Base-by-base conservation (phyloP, 2,888 invertebrate genomes). In the Liopterus haemorrhoidalis region DNA sequence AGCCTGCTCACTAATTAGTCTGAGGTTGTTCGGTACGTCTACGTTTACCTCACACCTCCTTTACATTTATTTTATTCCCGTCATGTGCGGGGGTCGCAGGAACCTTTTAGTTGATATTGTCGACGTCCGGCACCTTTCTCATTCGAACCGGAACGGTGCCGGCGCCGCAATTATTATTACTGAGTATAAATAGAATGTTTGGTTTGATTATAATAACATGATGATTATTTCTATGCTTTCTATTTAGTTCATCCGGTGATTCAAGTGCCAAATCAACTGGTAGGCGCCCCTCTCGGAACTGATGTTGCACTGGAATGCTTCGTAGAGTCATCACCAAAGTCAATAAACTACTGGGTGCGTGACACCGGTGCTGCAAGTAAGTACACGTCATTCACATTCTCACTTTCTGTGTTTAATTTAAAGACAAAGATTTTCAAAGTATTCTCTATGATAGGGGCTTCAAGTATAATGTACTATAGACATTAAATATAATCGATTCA, bases 261-360 rank as follows among this genome's bases (percentile, higher is more conserved):
- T 63, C 86, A 87, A 71, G 90, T 91, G 52, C 91, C 91, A 45
- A 91, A 90, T 73, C 91, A 92, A 74, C 76, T 92, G 65, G 88
- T 92, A 50, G 89, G 90, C 16, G 89, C 90, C 49, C 89, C 90
- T 46, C 72, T 88, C 57, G 84, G 84, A 53, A 89, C 89, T 52
- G 86, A 90, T 70, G 89, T 91, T 61, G 81, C 81, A 20, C 74
- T 92, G 54, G 90, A 90, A 70, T 92, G 92, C 73, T 82, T 83
- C 70, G 88, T 91, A 50, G 90, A 91, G 69, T 88, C 91, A 35
- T 91, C 83, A 52, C 91, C 91, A 35, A 88, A 82, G 71, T 84
- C 88, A 60, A 90, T 91, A 72, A 88, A 88, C 75, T 90, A 88
- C 70, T 91, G 90, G 90, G 80, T 85, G 61, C 78, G 82, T 71